Evolutionary conservation across 2,888 invertebrate species (phyloP), one percentile per base, ranked within the genome.

Genomic region (Rugalucina vietnamica): DNA sequence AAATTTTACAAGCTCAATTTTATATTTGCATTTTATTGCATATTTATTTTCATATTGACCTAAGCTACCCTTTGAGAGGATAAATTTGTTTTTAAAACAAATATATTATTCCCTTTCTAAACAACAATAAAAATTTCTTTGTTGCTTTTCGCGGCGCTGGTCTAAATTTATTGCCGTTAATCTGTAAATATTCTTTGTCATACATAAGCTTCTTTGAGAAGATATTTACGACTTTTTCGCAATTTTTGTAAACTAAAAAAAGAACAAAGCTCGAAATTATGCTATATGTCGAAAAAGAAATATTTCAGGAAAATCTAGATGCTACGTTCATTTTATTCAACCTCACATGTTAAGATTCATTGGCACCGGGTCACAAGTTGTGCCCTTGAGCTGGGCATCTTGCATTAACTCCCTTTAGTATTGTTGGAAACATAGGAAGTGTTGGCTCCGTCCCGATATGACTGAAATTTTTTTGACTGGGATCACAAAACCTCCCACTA

Each of bases 11-110:
- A n/a, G n/a, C n/a, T n/a, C n/a, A n/a, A n/a, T n/a, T n/a, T n/a
- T n/a, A n/a, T n/a, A n/a, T n/a, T n/a, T n/a, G n/a, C n/a, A n/a
- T 65, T 65, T 65, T 65, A 65, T 65, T 65, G 34, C 65, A 32
- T 2, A 34, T 65, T 34, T 12, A 34, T 65, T 34, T 65, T 65
- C 65, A n/a, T 65, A 65, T 65, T n/a, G 65, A 65, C 65, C 65
- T 34, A 29, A 29, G 65, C 34, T 65, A 65, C 65, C 27, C 21
- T n/a, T 65, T 8, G 10, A 34, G 29, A 65, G 21, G 18, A 32
- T 34, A 65, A 65, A 65, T 65, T 14, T 32, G 65, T 34, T 65
- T 34, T 65, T 65, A 34, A 34, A 34, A 34, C 65, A 65, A 65
- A 65, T 65, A 65, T 65, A 34, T 65, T 34, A 34, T 65, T 65